Percentiles rank a stretch among this genome's conserved stretches.
Conservation (phyloP, 2,888 invertebrate genomes). For the Ophraella communa region DNA sequence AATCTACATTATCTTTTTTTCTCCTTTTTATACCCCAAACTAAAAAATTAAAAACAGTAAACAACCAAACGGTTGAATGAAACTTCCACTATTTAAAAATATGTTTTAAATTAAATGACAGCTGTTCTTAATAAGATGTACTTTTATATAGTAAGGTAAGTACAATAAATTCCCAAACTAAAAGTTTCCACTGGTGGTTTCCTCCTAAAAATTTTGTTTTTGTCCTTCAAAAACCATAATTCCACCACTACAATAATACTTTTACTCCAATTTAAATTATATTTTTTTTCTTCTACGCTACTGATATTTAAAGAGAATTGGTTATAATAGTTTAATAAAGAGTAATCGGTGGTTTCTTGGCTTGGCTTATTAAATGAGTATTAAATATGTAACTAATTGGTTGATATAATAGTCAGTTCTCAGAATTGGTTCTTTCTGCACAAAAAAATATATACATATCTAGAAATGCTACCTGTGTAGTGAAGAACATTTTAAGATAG, state of each 20-base stretch:
- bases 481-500: constrained; percentile 21
- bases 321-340: constrained; percentile 38
- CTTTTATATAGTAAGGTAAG: too few relatives aligned
- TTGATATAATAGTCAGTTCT: constrained; percentile 31
- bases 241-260: not conserved
- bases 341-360: constrained; percentile 34
- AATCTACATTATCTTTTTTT: too few relatives aligned
- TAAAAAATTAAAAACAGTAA: too few relatives aligned
- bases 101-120: too few relatives aligned
- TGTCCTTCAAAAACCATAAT: too few relatives aligned
- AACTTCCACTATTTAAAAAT: too few relatives aligned
- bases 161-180: too few relatives aligned
- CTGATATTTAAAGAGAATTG: constrained; percentile 23
- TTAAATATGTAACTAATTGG: constrained; percentile 37
- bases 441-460: constrained; percentile 23
- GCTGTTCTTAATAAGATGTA: too few relatives aligned
- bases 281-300: not conserved
- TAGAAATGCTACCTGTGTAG: constrained; percentile 21
- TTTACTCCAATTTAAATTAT: not conserved
- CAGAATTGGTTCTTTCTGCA: constrained; percentile 26
- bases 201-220: too few relatives aligned
- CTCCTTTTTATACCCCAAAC: too few relatives aligned
- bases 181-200: too few relatives aligned
- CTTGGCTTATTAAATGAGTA: constrained; percentile 36
- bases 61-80: too few relatives aligned